Conservation (phyloP, 2,888 invertebrate genomes). For the Epinotia demarniana region DNA sequence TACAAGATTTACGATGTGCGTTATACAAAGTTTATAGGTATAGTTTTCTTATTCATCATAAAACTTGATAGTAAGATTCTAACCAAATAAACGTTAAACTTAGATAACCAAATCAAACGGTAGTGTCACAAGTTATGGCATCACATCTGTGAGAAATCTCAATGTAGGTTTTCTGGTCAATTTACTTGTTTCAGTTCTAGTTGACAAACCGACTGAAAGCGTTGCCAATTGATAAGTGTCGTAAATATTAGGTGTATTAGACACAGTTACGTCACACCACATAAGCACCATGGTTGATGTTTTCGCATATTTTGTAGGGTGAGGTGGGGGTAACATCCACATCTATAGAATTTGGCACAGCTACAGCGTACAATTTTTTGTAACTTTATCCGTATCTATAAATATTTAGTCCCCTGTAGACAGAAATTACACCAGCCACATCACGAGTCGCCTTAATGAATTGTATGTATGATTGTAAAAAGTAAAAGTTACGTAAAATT, state of each 20-base stretch:
- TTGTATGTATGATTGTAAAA: not conserved
- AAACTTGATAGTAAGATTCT: too few species aligned
- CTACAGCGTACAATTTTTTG: too few species aligned
- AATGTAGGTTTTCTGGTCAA: conserved; percentile 44
- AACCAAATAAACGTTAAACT: not conserved
- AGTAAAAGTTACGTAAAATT: conserved; percentile 16
- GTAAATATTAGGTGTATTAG: conserved; percentile 32
- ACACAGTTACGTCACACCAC: conserved; percentile 29
- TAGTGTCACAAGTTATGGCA: conserved; percentile 18
- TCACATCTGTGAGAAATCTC: conserved; percentile 30
- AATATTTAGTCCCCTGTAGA: too few species aligned
- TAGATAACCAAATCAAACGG: not conserved
- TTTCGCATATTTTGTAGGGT: not conserved
- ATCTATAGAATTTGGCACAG: not conserved
- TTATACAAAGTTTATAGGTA: too few species aligned
- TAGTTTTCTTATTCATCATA: too few species aligned
- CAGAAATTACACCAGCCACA: too few species aligned
- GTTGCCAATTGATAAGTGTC: conserved; percentile 39
- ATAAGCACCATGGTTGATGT: conserved; percentile 7
- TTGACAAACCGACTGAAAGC: conserved; percentile 41
- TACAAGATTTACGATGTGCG: too few species aligned
- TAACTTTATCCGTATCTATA: not conserved
- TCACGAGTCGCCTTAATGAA: too few species aligned
- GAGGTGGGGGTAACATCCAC: not conserved
- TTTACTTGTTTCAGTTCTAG: conserved; percentile 38